Evolutionary conservation across 2,113 vertebrate species (phyloP), one percentile per base, ranked within the genome.

Genomic region (Cynoglossus semilaevis): DNA sequence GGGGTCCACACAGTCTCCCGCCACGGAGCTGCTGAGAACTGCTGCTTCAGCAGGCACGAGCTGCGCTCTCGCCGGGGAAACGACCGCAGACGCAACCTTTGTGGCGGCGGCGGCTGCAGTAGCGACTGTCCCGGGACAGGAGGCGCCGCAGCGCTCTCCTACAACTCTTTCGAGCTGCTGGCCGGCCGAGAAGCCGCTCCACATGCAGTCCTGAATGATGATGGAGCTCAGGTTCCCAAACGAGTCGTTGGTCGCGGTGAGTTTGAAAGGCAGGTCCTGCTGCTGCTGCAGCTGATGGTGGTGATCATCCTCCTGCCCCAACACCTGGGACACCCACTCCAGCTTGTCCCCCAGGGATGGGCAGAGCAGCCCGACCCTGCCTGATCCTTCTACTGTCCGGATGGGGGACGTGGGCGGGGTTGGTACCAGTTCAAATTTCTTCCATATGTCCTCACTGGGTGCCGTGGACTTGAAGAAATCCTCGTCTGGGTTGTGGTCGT

Each of bases 371-470:
- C 84, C 57, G 78, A 82, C 72, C n/a, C 86, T 84, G 42, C 70
- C 79, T 14, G 74, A 72, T 67, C 89, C 89, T 11, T 91, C 91
- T 12, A 80, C 81, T 15, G 77, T 47, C 74, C 91, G 91, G 71
- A 91, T 84, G 1, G 94, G 93, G 49, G 93, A 94, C 84, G 91
- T 85, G 76, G 94, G 94, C 52, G 94, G 94, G 72, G 94, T 96
- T 67, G 94, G 94, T 1, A 98, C 94, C 78, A 96, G 91, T 86
- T 98, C 95, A 73, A 98, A 98, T 91, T 97, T 98, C 88, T 97
- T 96, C 96, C 96, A 98, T 72, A 97, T 96, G 82, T 97, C 96
- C 86, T 96, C 95, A 64, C 96, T 96, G 81, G 95, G 94, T 9
- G 94, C 94, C 4, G 94, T 95, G 67, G 93, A 96, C 79, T 93